phyloP scores from a whole-genome alignment of 2,888 invertebrate genomes.

The Rhagophthalmus giganteus region DNA sequence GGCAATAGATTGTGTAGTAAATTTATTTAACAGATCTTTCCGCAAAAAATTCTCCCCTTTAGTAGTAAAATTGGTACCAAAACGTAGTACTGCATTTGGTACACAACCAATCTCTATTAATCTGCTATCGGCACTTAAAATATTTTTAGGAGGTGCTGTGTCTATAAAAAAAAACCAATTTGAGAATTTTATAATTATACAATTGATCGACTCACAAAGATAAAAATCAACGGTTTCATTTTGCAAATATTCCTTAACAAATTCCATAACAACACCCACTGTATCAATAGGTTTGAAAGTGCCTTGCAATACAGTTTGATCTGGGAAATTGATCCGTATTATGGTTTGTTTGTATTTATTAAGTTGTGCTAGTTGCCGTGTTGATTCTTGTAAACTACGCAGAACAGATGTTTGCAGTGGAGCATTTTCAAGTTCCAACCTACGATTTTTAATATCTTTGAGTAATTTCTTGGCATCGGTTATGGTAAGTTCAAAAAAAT shows the following conservation, averaged over 20 bases:
- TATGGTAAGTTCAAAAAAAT: constrained; percentile 85
- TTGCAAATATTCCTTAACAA: constrained; percentile 72
- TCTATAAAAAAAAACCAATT: constrained; percentile 67
- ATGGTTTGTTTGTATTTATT: constrained; percentile 75
- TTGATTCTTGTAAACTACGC: constrained; percentile 63
- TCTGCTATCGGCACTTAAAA: constrained; percentile 64
- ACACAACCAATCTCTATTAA: constrained; percentile 75
- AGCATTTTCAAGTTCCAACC: constrained; percentile 68
- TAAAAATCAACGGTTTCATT: constrained; percentile 70
- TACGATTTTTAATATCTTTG: constrained; percentile 69
- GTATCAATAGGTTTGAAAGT: constrained; percentile 78
- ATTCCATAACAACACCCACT: constrained; percentile 70
- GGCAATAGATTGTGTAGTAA: constrained; percentile 69
- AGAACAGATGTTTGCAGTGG: constrained; percentile 72
- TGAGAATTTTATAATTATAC: constrained; percentile 2
- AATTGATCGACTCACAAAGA: constrained; percentile 69
- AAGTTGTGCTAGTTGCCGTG: constrained; percentile 61
- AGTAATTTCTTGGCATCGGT: constrained; percentile 78
- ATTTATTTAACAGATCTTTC: constrained; percentile 62
- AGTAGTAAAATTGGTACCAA: constrained; percentile 59
- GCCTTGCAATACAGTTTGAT: constrained; percentile 83
- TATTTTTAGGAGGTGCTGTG: constrained; percentile 79
- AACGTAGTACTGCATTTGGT: constrained; percentile 77
- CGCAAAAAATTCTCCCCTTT: constrained; percentile 59
- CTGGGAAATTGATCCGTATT: constrained; percentile 85